Base-by-base conservation (phyloP, 2,888 invertebrate genomes). In the Lasioglossum malachurum region DNA sequence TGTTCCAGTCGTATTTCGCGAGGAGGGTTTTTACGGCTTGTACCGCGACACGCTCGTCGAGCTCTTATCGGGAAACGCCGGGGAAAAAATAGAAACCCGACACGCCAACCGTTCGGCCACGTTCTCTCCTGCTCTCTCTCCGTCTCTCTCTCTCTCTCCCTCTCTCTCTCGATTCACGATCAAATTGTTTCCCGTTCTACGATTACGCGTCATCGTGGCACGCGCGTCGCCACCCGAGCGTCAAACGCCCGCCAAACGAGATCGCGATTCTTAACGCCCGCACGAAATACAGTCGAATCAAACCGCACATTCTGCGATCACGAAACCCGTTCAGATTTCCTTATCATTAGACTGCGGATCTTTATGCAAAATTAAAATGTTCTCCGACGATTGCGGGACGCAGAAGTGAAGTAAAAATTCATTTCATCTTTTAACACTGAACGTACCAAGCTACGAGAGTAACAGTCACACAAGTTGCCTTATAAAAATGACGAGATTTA, bases 21-120 rank as follows among this genome's bases (percentile, higher is more conserved):
- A 41, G 75, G 46, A 72, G 75, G 67, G 86, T 80, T 87, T 88
- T 89, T 90, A 89, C 86, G 84, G 77, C 84, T 83, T 75, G 74
- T 75, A 78, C 80, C 80, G 81, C 87, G 87, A 87, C 87, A 87
- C 87, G 87, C 84, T 88, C 72, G 88, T 84, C 84, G 84, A 76
- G 76, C 57, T 75, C 85, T 88, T 88, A 88, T 88, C 88, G 82
- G 78, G 27, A 19, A 19, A 31, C 79, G 67, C 27, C 38, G 69
- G 60, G 38, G 23, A 76, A 81, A 80, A 86, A 81, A 82, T 81
- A 77, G 80, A 78, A 78, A 78, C 77, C 60, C 82, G 82, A 88
- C 84, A 88, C 85, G 89, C 89, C 46, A 87, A 73, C 84, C 79
- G 64, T 72, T 53, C 35, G 64, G 86, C 53, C 81, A 31, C n/a